phyloP scores from a whole-genome alignment of 2,888 invertebrate genomes.

The Thecocarcelia acutangulata region DNA sequence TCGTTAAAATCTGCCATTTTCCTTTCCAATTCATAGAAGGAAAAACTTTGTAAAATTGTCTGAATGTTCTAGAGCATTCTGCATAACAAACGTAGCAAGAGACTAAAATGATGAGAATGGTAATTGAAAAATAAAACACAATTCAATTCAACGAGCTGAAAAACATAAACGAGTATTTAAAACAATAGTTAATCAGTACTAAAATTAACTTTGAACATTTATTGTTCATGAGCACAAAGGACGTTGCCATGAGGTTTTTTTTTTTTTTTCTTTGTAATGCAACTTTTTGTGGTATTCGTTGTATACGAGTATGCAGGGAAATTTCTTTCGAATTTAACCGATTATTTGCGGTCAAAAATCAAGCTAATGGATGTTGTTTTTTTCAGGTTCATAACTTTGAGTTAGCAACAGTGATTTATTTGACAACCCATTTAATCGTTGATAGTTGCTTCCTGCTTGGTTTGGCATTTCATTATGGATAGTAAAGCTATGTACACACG shows the following conservation, averaged over 20 bases:
- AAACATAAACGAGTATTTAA: slow-evolving; percentile 22
- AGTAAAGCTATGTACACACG: no score
- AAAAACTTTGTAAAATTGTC: slow-evolving; percentile 1
- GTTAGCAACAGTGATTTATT: no score
- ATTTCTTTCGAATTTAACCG: no score
- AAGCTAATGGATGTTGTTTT: no score
- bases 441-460: no score
- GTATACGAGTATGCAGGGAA: no score
- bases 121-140: slow-evolving; percentile 41
- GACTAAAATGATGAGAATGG: neutral
- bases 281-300: neutral
- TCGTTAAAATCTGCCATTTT: slow-evolving; percentile 26
- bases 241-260: slow-evolving; percentile 2
- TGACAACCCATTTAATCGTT: no score
- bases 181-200: slow-evolving; percentile 43
- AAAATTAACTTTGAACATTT: slow-evolving; percentile 47
- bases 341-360: no score
- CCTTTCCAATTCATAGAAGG: slow-evolving; percentile 13
- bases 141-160: slow-evolving; percentile 25
- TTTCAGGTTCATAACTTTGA: no score
- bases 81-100: neutral
- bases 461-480: no score
- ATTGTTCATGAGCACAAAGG: slow-evolving; percentile 31
- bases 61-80: slow-evolving; percentile 18
- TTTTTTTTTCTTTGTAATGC: no score